Evolutionary conservation across 1,140 invertebrate genomes (phyloP).

Genomic region (Penaeus indicus): DNA sequence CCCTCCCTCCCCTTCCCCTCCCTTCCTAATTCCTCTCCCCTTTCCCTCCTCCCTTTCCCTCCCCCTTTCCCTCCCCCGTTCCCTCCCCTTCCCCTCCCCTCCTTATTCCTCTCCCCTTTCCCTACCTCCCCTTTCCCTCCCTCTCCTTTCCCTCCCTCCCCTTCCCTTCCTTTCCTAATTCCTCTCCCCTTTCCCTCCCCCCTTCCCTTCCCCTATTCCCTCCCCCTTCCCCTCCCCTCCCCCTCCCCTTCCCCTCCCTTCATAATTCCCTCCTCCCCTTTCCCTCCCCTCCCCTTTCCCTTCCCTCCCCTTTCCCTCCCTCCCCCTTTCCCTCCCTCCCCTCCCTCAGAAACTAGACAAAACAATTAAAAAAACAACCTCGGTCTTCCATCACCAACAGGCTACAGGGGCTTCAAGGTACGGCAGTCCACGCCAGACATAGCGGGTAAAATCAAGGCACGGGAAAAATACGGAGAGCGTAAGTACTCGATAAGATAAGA

Average conservation of each 20-base stretch:
- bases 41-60: neutral
- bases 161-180: neutral
- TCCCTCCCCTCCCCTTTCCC: neutral
- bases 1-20: neutral
- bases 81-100: too few species aligned
- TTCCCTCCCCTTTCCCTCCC: too few species aligned
- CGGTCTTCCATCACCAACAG: neutral
- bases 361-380: too few species aligned
- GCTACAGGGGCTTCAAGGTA: slow-evolving; percentile 32
- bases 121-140: too few species aligned
- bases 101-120: too few species aligned
- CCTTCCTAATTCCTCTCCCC: neutral
- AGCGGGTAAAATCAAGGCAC: slow-evolving; percentile 31
- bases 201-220: too few species aligned
- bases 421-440: slow-evolving; percentile 43
- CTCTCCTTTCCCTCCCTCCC: neutral
- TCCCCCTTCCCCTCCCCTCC: too few species aligned
- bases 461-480: slow-evolving; percentile 47
- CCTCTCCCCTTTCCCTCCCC: too few species aligned
- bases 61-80: neutral
- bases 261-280: neutral
- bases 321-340: too few species aligned
- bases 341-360: too few species aligned
- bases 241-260: too few species aligned
- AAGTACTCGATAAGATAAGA: neutral